Conservation (phyloP, 1,140 invertebrate species). For the Amphibalanus amphitrite region DNA sequence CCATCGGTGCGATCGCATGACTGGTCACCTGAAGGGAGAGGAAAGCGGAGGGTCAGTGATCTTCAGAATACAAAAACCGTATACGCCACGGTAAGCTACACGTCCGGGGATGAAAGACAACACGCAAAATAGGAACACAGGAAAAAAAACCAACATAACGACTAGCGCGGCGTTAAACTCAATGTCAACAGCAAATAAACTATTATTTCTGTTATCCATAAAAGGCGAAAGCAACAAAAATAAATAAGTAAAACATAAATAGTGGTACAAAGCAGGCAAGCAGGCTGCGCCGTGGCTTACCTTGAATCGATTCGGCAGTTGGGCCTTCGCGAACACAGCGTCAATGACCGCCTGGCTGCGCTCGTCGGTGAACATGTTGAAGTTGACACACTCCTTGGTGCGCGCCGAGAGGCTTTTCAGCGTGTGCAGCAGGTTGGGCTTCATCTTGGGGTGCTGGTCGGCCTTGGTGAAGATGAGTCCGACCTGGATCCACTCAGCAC, state of each 20-base stretch:
- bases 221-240: too few species aligned
- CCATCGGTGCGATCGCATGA: constrained; percentile 43
- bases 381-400: constrained; percentile 33
- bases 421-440: constrained; percentile 38
- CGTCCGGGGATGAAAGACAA: not conserved
- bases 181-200: not conserved
- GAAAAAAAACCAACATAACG: not conserved
- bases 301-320: constrained; percentile 24
- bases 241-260: too few species aligned
- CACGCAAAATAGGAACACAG: not conserved
- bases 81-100: not conserved
- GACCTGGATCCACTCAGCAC: constrained; percentile 20
- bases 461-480: constrained; percentile 39
- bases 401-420: constrained; percentile 36
- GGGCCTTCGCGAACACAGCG: constrained; percentile 32
- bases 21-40: constrained; percentile 32
- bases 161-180: not conserved
- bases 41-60: constrained; percentile 6
- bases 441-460: constrained; percentile 36
- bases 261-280: too few species aligned
- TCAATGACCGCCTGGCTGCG: constrained; percentile 42
- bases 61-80: constrained; percentile 7
- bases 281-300: constrained; percentile 21
- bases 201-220: too few species aligned
- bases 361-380: constrained; percentile 49